Base-by-base conservation (phyloP, 1,140 invertebrate genomes). In the Tetragnatha versicolor region DNA sequence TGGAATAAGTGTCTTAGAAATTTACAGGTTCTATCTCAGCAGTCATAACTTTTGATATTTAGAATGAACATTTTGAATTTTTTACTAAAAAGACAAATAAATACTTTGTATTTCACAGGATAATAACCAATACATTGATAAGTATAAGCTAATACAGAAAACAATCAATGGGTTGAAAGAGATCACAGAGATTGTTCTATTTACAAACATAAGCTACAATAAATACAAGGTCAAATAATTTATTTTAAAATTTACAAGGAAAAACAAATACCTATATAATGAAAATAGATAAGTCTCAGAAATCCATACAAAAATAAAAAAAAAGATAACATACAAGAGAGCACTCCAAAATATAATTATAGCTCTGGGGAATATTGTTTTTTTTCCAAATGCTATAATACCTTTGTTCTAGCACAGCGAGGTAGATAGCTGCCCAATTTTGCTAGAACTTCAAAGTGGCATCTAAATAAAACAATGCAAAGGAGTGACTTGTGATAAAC, bases 361-460 rank as follows among this genome's bases (percentile, higher is more conserved):
- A 70, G 22, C 20, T 47, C 10, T 55, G 49, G 22, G 29, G n/a
- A n/a, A n/a, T n/a, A 69, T 22, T 51, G 49, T 42, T 7, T 42
- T 51, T n/a, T n/a, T n/a, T n/a, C n/a, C n/a, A n/a, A n/a, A n/a
- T n/a, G n/a, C n/a, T n/a, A n/a, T 25, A 53, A 51, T 35, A 53
- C 68, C 37, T 61, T 75, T 51, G 20, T 63, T 75, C 61, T 63
- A 77, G 60, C 73, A 66, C 22, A 63, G 27, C 33, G 61, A 77
- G 61, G 73, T 77, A 77, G 73, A 42, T 77, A 77, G 73, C 73
- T 77, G 73, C 73, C 73, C 25, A 6, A 77, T 29, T 22, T 55
- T 66, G 49, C 61, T 77, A 77, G 61, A 77, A 49, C 29, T 42
- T 60, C n/a, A 31, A 37, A 49, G 63, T 39, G 37, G 63, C 17